Evolutionary conservation across 64 coral and sea anemone genomes (phyloP), one percentile per base, ranked within the genome.

Genomic region (Astreopora myriophthalma): DNA sequence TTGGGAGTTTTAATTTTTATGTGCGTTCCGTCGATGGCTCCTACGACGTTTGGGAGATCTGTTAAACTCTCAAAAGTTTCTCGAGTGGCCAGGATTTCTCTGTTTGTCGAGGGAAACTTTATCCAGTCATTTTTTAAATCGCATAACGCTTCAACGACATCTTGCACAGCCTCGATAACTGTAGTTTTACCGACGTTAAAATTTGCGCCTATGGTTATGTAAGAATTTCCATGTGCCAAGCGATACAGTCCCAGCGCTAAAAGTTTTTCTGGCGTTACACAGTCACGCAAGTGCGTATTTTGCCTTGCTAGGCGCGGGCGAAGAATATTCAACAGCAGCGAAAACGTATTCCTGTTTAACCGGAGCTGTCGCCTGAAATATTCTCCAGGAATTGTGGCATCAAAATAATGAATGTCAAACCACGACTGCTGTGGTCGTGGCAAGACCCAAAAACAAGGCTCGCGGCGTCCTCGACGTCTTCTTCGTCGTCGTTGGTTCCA

Each of bases 181-280:
- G 82, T 85, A 8, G 34, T 46, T 72, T 86, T 86, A 51, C 84
- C 84, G 28, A 87, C 84, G 11, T 72, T 52, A 32, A 86, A 72
- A 22, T 39, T 68, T 52, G 84, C 8, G 42, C 66, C 63, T 72
- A 73, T 87, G 24, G 40, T 87, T 30, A 13, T 48, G 48, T 73
- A 87, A 24, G 84, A 73, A 34, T 87, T 87, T n/a, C 36, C 67
- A 42, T 87, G 44, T 1, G 26, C 84, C 67, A 73, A 51, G 19
- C 65, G 38, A 69, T 86, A 86, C 35, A 86, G 39, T 44, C 20
- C 83, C 38, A 84, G 40, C 22, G 58, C 33, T 13, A 28, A 69
- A 69, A 69, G 66, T 33, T 28, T 69, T 30, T 69, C 66, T 5
- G 40, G 0, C 8, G 28, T 69, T 32, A 73, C 26, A 67, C 71